Conservation (phyloP, 2,113 vertebrate species). For the Phrynocephalus versicolor region DNA sequence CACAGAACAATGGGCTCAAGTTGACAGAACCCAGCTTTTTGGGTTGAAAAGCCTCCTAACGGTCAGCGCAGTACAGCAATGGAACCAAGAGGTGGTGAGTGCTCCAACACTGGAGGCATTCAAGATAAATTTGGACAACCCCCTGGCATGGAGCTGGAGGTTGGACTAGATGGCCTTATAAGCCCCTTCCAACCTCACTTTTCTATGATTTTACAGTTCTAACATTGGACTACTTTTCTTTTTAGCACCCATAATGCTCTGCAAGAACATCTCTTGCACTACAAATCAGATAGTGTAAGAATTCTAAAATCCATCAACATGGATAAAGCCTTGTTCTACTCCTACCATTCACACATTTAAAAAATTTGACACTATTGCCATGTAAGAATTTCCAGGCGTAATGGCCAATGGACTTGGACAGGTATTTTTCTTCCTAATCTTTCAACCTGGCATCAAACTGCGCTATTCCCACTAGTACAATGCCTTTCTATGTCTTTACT, state of each 20-base stretch:
- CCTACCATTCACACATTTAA: background rate
- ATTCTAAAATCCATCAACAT: background rate
- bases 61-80: too few species aligned
- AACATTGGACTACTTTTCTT: too few species aligned
- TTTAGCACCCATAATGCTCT: background rate
- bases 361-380: background rate
- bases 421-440: background rate
- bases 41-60: too few species aligned
- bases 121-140: too few species aligned
- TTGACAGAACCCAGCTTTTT: too few species aligned
- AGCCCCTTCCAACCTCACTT: too few species aligned
- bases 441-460: background rate
- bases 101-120: too few species aligned
- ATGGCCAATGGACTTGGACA: background rate
- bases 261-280: background rate
- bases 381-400: background rate
- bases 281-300: slow-evolving; percentile 8
- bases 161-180: too few species aligned
- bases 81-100: too few species aligned
- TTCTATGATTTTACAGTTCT: too few species aligned
- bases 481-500: background rate
- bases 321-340: background rate
- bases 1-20: too few species aligned
- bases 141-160: too few species aligned
- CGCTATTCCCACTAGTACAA: slow-evolving; percentile 3